Percentiles rank a stretch among this genome's conserved stretches.
phyloP scores from a whole-genome alignment of 2,888 invertebrate species.

The Drosophila diplacantha region DNA sequence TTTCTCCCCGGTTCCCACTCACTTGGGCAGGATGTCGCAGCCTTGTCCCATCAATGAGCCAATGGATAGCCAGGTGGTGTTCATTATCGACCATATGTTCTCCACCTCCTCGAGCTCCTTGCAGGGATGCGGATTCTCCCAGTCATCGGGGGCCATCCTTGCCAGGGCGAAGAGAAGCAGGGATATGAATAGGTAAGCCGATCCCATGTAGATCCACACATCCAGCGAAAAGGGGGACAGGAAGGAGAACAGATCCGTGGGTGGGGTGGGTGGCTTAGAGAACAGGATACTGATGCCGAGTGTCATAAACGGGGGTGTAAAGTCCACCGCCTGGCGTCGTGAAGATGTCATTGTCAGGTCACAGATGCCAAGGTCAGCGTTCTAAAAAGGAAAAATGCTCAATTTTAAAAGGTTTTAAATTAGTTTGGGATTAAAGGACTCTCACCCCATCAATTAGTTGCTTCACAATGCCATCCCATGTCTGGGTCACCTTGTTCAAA shows the following conservation, averaged over 20 bases:
- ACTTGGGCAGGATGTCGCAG: conserved; percentile 94
- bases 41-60: conserved; percentile 96
- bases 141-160: conserved; percentile 92
- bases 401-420: neutral
- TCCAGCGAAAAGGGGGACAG: conserved; percentile 91
- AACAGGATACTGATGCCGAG: conserved; percentile 94
- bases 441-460: conserved; percentile 83
- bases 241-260: conserved; percentile 92
- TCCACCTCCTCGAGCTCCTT: conserved; percentile 91
- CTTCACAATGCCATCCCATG: conserved; percentile 88
- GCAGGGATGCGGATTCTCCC: conserved; percentile 96
- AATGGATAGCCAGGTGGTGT: conserved; percentile 95
- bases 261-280: conserved; percentile 86
- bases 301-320: conserved; percentile 98
- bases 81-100: conserved; percentile 91
- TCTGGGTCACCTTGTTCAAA: conserved; percentile 82
- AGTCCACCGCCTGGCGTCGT: conserved; percentile 91
- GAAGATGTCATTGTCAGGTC: conserved; percentile 97
- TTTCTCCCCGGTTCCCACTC: conserved; percentile 55
- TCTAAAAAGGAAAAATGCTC: conserved; percentile 79
- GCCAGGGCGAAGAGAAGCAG: conserved; percentile 89
- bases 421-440: neutral
- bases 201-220: conserved; percentile 94
- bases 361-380: conserved; percentile 96
- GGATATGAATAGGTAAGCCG: conserved; percentile 91